Evolutionary conservation across 2,888 invertebrate species (phyloP), one percentile per base, ranked within the genome.

Genomic region (Drosophila meridionalis): DNA sequence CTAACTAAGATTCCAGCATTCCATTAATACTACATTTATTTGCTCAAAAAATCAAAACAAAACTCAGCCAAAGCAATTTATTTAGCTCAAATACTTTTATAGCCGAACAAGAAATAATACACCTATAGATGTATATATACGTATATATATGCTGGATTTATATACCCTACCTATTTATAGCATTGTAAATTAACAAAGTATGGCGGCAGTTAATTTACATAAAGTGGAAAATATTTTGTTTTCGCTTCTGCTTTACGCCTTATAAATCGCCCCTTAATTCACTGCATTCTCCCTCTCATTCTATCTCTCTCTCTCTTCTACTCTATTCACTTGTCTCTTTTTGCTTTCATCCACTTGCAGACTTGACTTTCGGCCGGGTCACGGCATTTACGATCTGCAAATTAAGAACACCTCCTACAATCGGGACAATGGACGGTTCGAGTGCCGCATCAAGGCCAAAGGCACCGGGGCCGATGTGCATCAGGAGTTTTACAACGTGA

Each of bases 371-470:
- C 95, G 95, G 78, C 97, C 97, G 32, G 95, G 94, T 60, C 95
- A 96, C 76, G 98, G 98, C 66, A 94, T 95, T 75, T 99, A 98
- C 94, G 98, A 98, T 94, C 94, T 99, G 90, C 95, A 96, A 93
- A 98, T 99, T 91, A 95, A 96, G 79, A 97, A 97, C 92, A 97
- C 98, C 60, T 96, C 97, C 60, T 98, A 98, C 94, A 97, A 96
- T 92, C 95, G 97, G 40, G 98, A 98, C 94, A 98, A 98, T 93
- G 98, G 98, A 76, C 95, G 96, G 86, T 98, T 98, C 94, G 98
- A 97, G 94, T 99, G 98, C 93, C 96, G 96, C 89, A 96, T 96
- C 91, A 97, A 96, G 94, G 97, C 95, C 75, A 96, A 95, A 90
- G 97, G 96, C 80, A 97, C 97, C 43, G 97, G 97, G 42, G 95